phyloP scores from a whole-genome alignment of 1,140 invertebrate species.

The Colletes latitarsis region DNA sequence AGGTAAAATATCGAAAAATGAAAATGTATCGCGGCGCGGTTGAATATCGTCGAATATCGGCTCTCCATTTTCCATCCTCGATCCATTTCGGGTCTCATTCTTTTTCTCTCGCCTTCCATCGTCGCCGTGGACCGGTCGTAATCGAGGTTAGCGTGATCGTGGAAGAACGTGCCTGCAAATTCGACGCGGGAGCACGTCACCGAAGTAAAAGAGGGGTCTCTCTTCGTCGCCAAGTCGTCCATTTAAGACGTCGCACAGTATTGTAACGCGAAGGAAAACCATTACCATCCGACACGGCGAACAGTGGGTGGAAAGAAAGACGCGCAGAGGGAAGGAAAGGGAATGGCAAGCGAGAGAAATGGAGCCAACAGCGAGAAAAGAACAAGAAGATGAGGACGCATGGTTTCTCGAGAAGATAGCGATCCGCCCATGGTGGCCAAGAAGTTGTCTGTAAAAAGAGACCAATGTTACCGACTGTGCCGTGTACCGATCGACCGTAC shows the following conservation, averaged over 20 bases:
- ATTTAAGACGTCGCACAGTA: conserved; percentile 62
- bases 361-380: not conserved
- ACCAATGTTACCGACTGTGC: conserved; percentile 21
- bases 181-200: conserved; percentile 55
- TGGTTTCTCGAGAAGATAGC: not conserved
- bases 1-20: no score
- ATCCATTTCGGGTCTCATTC: not conserved
- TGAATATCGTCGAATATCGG: not conserved
- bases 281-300: conserved; percentile 57
- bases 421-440: not conserved
- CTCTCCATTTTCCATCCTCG: no score
- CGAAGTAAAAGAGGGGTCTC: conserved; percentile 36
- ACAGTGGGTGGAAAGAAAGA: conserved; percentile 21
- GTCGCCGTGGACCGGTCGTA: conserved; percentile 56
- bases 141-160: conserved; percentile 69
- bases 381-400: not conserved
- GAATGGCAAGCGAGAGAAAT: not conserved
- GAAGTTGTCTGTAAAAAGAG: not conserved
- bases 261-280: conserved; percentile 35
- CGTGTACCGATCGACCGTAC: conserved; percentile 12
- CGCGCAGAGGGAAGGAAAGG: conserved; percentile 13
- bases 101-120: not conserved
- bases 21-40: no score
- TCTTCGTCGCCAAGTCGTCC: conserved; percentile 71
- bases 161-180: conserved; percentile 66